phyloP scores from a whole-genome alignment of 1,140 invertebrate species.

The Mya arenaria region DNA sequence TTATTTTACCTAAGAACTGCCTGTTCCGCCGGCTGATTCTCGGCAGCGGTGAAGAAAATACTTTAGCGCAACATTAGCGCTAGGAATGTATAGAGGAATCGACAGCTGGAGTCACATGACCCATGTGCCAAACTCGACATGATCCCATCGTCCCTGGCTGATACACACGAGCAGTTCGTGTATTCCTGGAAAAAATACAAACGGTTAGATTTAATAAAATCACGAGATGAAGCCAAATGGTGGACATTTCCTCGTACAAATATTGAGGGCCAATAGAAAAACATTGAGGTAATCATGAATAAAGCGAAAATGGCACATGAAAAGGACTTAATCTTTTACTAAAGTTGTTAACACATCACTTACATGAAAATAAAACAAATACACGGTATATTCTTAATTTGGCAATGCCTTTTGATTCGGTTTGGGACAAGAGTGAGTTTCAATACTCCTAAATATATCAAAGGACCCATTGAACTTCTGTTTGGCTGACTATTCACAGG shows the following conservation, averaged over 20 bases:
- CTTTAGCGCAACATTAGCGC: neutral
- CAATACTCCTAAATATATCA: neutral
- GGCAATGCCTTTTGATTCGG: neutral
- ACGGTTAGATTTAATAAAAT: neutral
- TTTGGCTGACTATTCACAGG: neutral
- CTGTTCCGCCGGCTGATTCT: slow-evolving; percentile 6
- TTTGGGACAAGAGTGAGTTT: neutral
- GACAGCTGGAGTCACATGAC: slow-evolving; percentile 4
- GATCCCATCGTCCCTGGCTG: neutral
- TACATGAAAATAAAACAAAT: slow-evolving; percentile 1
- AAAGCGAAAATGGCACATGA: neutral
- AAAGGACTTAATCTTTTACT: neutral
- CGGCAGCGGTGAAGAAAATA: neutral
- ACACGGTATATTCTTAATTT: neutral
- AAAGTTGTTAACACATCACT: neutral
- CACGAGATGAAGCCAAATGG: neutral
- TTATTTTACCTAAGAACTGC: slow-evolving; percentile 15
- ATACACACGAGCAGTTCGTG: slow-evolving; percentile 5
- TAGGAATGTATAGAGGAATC: neutral
- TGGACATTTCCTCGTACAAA: neutral
- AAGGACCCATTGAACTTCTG: neutral
- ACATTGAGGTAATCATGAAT: neutral
- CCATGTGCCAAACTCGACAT: neutral
- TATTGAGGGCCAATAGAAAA: neutral
- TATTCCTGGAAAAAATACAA: neutral